Evolutionary conservation across 2,113 vertebrate genomes (phyloP), one percentile per base, ranked within the genome.

Genomic region (Gallinago undulata): DNA sequence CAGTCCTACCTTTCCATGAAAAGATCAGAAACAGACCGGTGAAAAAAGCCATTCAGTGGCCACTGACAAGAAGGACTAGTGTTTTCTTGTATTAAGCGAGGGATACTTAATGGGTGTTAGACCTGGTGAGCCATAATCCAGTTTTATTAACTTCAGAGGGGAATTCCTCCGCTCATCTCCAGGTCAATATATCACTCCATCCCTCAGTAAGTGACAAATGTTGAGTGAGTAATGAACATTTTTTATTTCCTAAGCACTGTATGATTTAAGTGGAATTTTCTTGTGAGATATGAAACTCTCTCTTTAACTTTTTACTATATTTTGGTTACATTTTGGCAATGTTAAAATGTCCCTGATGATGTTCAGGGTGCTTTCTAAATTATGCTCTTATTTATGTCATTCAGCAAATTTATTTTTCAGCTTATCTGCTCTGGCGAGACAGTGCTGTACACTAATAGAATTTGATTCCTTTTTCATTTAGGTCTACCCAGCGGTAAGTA

Each of bases 361-460:
- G 86, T 43, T 84, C 68, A 84, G 62, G 30, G 73, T 10, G n/a
- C 41, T 96, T 87, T 84, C 27, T 35, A 93, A 96, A 95, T 9
- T 85, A 68, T 24, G 18, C 31, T 93, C 56, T 68, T 92, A 87
- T 81, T 93, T 92, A 82, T 35, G 43, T n/a, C 41, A 89, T 86
- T 90, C 86, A 88, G 47, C 6, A 91, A 82, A 96, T 87, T 76
- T 76, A 67, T 84, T 89, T 92, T 94, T 93, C 75, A 91, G 37
- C 13, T 82, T 83, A 55, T 67, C 30, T 82, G 53, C 28, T 84
- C 33, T 1, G 0, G 21, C 69, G 77, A 89, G 56, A 84, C 57
- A 69, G 22, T 48, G 69, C 13, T 59, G 47, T 59, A 45, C 39
- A 51, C 37, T 87, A 96, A 92, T 3, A 84, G 28, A 96, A 75